Evolutionary conservation across 2,113 vertebrate species (phyloP).

Genomic region (Crocuta crocuta): DNA sequence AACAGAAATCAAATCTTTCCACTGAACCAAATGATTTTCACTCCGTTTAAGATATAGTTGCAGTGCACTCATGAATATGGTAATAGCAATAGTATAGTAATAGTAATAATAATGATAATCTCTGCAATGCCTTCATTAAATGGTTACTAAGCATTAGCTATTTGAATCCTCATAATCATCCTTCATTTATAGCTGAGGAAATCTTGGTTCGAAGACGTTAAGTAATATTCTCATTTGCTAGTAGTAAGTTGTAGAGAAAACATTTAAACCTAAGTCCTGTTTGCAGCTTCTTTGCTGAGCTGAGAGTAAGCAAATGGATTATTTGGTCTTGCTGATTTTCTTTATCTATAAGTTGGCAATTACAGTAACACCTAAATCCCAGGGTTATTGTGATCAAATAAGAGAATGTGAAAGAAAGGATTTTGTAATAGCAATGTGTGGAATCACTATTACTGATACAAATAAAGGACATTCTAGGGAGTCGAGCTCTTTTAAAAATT

Average conservation of each 20-base stretch:
- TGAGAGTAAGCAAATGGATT: background rate
- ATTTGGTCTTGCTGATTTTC: background rate
- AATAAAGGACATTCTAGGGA: background rate
- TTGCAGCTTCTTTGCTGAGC: background rate
- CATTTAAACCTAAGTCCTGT: background rate
- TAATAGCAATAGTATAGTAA: background rate
- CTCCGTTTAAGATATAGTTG: background rate
- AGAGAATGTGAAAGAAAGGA: background rate
- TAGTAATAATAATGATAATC: constrained; percentile 40
- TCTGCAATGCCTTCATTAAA: constrained; percentile 12
- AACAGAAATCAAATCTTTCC: constrained; percentile 35
- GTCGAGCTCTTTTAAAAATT: background rate
- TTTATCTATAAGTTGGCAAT: background rate
- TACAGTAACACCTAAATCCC: background rate
- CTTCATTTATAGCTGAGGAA: constrained; percentile 4
- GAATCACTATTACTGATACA: background rate
- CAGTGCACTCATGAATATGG: background rate
- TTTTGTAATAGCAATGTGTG: background rate
- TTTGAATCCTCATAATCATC: background rate
- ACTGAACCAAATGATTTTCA: constrained; percentile 40
- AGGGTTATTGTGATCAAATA: constrained; percentile 32
- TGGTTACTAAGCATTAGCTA: background rate
- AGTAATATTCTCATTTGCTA: background rate
- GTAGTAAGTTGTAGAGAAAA: constrained; percentile 4
- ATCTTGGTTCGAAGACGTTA: background rate